Evolutionary conservation across 2,888 invertebrate species (phyloP), one percentile per base, ranked within the genome.

Genomic region (Lymantria monacha): DNA sequence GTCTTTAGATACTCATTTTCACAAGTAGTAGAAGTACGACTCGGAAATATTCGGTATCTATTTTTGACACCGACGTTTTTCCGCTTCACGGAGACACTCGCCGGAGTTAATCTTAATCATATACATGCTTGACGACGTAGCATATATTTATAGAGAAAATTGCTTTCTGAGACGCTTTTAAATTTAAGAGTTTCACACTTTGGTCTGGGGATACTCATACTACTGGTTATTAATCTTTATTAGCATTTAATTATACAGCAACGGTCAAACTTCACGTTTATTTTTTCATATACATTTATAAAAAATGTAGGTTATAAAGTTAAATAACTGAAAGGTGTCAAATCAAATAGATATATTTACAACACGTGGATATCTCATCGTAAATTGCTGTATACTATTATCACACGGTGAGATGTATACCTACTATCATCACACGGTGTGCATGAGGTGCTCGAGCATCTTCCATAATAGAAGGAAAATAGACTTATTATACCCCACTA

Each of bases 31-130:
- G 76, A 81, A 81, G 80, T 81, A 77, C 74, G 76, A 83, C 81
- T 87, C 87, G 87, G 87, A 89, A 88, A 90, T 87, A 88, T 85
- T 83, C 83, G 75, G 78, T 72, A 71, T 81, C 73, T 90, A 89
- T 90, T 89, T 89, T 74, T 72, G 83, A 78, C 72, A 66, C 66
- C 83, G 79, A 85, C 86, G 87, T 85, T 89, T 89, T 88, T 88
- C 88, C 87, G 87, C 81, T 84, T 78, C 79, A 79, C 76, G 79
- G 83, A 87, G 87, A 89, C 87, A 84, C 81, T 79, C 73, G 79
- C 74, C 75, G 68, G 78, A 77, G 81, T 86, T 87, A 85, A 87
- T 90, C 87, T 86, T 87, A 85, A 87, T 90, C 87, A 87, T 86
- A 80, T 76, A 79, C 76, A 80, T 76, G 79, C 76, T 81, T 81